Evolutionary conservation across 2,888 invertebrate species (phyloP).

Genomic region (Ashinkailepas kermadecensis): DNA sequence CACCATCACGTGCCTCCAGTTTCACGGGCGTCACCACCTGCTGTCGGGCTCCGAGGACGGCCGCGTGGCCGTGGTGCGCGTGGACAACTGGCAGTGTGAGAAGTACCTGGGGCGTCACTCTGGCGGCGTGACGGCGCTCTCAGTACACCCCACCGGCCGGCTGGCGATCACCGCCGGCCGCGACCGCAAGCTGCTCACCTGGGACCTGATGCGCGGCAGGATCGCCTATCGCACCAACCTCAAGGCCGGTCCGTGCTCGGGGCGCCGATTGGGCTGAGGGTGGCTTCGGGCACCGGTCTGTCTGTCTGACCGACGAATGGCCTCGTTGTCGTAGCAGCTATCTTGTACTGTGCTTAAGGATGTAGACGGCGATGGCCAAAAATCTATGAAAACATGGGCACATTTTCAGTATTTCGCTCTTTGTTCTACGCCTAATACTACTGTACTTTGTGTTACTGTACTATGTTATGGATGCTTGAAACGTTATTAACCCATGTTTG

Average conservation of each 20-base stretch:
- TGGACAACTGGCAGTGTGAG: conserved; percentile 52
- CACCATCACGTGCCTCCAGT: conserved; percentile 68
- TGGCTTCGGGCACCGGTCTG: no score
- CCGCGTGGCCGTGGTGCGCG: neutral
- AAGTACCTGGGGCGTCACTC: conserved; percentile 68
- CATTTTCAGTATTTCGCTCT: no score
- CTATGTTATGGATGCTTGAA: no score
- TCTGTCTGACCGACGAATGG: no score
- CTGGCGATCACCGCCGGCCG: conserved; percentile 76
- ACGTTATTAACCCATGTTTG: no score
- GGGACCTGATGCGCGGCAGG: conserved; percentile 89
- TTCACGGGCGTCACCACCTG: conserved; percentile 64
- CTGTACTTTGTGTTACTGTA: no score
- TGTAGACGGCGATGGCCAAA: no score
- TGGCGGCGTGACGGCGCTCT: conserved; percentile 58
- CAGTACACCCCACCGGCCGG: conserved; percentile 83
- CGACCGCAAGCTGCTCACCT: conserved; percentile 76
- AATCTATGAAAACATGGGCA: no score
- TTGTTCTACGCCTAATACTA: no score
- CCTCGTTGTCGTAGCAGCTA: no score
- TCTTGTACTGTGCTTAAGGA: no score
- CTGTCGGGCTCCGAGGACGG: conserved; percentile 81
- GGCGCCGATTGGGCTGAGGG: no score
- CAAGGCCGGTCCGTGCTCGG: conserved; percentile 51
- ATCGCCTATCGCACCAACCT: conserved; percentile 84